A percentile compares a stretch with the other conserved stretches of the same genome.
Evolutionary conservation across 2,113 vertebrate genomes (phyloP).

Genomic region (Eublepharis macularius): DNA sequence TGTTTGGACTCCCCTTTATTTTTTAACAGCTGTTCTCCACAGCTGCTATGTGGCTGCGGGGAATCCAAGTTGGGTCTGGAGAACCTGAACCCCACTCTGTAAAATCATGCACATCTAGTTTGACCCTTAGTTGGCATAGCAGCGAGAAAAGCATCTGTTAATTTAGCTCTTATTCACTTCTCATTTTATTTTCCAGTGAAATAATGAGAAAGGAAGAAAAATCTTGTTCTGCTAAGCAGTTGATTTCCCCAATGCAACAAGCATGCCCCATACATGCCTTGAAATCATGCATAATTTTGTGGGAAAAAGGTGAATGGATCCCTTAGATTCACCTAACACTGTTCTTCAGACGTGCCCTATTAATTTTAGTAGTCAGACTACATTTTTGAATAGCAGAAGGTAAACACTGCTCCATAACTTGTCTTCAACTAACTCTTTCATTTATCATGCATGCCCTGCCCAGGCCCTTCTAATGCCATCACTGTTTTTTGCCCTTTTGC

Average conservation of each 20-base stretch:
- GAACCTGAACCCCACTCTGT: no score
- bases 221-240: not conserved
- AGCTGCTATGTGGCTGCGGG: no score
- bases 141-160: conserved; percentile 3
- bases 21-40: no score
- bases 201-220: conserved; percentile 3
- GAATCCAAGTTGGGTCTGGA: no score
- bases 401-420: conserved; percentile 53
- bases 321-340: conserved; percentile 45
- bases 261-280: conserved; percentile 35
- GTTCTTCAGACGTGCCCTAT: conserved; percentile 44
- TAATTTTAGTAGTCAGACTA: conserved; percentile 54
- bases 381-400: conserved; percentile 54
- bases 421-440: conserved; percentile 17
- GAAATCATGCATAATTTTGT: not conserved
- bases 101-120: no score
- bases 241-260: not conserved
- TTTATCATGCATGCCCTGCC: conserved; percentile 35
- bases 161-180: conserved; percentile 35
- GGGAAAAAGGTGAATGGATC: conserved; percentile 53
- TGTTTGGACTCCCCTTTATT: no score
- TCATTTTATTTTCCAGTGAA: not conserved
- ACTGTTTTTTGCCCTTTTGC: conserved; percentile 39
- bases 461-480: conserved; percentile 32
- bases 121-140: not conserved